Conservation (phyloP, 2,888 invertebrate species). For the Ectemnius continuus region DNA sequence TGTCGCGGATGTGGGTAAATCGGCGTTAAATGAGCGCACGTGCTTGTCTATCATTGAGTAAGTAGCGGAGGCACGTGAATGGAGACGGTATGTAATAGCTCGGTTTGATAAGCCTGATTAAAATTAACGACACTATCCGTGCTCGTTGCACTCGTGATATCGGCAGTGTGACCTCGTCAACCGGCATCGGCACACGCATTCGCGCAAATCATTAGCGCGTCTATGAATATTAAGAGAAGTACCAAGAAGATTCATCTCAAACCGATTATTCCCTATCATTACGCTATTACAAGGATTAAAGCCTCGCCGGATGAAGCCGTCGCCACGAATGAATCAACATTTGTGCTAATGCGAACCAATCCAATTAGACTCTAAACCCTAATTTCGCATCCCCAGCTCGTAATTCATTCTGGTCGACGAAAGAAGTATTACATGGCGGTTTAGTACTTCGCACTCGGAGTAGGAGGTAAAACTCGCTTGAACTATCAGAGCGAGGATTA, state of each 20-base stretch:
- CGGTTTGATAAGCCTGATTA: constrained; percentile 27
- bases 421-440: too few species aligned
- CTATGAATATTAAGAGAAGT: constrained; percentile 21
- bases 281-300: constrained; percentile 1
- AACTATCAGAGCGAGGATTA: too few species aligned
- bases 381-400: too few species aligned
- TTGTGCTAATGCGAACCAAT: background rate
- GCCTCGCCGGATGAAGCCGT: too few species aligned
- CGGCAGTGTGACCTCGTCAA: constrained; percentile 18
- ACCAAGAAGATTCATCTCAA: constrained; percentile 5
- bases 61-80: constrained; percentile 16
- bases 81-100: constrained; percentile 26
- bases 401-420: too few species aligned
- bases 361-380: background rate
- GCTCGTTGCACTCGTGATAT: constrained; percentile 15
- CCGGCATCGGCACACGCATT: constrained; percentile 14
- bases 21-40: constrained; percentile 13
- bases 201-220: constrained; percentile 11
- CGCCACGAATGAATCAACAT: constrained; percentile 3
- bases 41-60: constrained; percentile 13
- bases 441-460: too few species aligned
- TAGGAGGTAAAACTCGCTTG: too few species aligned
- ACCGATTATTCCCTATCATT: constrained; percentile 7
- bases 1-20: background rate
- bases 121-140: constrained; percentile 16